phyloP scores from a whole-genome alignment of 2,113 vertebrate species.

The Hylia prasina region DNA sequence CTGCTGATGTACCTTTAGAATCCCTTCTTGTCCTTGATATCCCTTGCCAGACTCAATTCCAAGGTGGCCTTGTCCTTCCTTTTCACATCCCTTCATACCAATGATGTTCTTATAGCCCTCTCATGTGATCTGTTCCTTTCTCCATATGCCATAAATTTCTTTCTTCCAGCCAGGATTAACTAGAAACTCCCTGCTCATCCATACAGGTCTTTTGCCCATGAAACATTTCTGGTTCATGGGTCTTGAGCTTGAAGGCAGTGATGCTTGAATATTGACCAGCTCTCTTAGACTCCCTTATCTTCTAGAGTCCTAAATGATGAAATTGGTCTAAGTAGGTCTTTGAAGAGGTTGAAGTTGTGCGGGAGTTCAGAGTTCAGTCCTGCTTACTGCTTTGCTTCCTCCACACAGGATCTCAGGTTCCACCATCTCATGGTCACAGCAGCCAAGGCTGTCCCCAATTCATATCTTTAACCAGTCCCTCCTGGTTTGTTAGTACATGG shows the following conservation, averaged over 20 bases:
- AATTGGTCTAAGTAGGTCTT: background rate
- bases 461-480: background rate
- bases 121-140: fast-evolving
- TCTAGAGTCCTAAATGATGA: background rate
- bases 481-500: background rate
- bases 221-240: background rate
- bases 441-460: background rate
- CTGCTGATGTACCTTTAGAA: background rate
- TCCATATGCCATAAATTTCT: background rate
- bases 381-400: background rate
- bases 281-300: background rate
- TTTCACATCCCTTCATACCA: background rate
- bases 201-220: background rate
- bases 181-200: background rate
- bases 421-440: background rate
- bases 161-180: background rate
- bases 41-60: background rate
- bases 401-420: background rate
- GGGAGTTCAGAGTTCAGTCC: background rate
- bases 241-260: background rate
- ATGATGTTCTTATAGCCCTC: background rate
- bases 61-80: background rate
- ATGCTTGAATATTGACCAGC: background rate
- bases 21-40: background rate
- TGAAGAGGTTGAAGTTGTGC: background rate